Conservation (phyloP, 35 echinoderm and acorn worm species). For the Ophioderma brevispina region DNA sequence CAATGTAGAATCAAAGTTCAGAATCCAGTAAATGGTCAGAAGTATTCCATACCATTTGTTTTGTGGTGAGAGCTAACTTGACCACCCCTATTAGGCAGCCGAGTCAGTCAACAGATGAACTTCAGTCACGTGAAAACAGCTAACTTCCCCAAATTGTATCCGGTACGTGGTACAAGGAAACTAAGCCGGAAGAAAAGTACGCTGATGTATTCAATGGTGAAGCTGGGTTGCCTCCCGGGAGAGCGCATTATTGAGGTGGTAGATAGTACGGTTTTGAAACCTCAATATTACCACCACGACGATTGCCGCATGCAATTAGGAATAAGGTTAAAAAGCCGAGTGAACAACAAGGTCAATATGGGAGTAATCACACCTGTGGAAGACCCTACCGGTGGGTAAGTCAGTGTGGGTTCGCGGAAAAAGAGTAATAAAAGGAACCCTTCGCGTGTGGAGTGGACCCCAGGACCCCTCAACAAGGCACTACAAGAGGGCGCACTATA, state of each 20-base stretch:
- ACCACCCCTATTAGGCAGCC: too few species aligned
- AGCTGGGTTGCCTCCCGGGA: slow-evolving; percentile 36
- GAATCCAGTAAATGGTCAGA: too few species aligned
- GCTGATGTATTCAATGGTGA: slow-evolving; percentile 62
- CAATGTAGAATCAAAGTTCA: too few species aligned
- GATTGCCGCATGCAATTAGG: slow-evolving; percentile 57
- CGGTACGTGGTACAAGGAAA: too few species aligned
- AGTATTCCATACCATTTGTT: too few species aligned
- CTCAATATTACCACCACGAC: slow-evolving; percentile 64
- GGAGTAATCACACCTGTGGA: slow-evolving; percentile 58
- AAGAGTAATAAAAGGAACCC: slow-evolving; percentile 29
- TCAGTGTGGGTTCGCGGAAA: slow-evolving; percentile 32
- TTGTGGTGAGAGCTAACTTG: too few species aligned
- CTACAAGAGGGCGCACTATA: slow-evolving; percentile 52
- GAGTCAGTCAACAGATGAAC: too few species aligned
- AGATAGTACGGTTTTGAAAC: slow-evolving; percentile 32
- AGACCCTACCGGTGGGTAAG: slow-evolving; percentile 77
- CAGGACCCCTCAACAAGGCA: slow-evolving; percentile 53
- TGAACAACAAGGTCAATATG: slow-evolving; percentile 42
- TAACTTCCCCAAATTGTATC: too few species aligned
- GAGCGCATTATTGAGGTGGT: slow-evolving; percentile 60
- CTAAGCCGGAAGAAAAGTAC: slow-evolving; percentile 14
- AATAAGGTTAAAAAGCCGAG: slow-evolving; percentile 50
- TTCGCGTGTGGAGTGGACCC: slow-evolving; percentile 68
- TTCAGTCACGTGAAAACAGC: too few species aligned